Base-by-base conservation (phyloP, 1,140 invertebrate species). In the Zaprionus inermis region DNA sequence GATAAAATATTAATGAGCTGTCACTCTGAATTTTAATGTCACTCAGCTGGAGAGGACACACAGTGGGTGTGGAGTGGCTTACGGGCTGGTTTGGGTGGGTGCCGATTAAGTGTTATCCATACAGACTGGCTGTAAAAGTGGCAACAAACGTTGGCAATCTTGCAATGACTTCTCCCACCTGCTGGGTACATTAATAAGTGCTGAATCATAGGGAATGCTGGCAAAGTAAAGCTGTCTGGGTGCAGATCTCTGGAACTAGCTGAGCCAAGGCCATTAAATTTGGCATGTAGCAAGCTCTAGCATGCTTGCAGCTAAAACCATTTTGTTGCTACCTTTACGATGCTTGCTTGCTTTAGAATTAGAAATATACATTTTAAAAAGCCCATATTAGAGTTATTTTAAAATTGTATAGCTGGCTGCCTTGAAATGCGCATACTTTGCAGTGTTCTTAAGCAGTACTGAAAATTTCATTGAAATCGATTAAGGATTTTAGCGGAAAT, bases 1-100 rank as follows among this genome's bases (percentile, higher is more conserved):
- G 44, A 79, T 81, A 68, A 81, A 78, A 78, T 80, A 78, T 81
- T 81, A 81, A 81, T 74, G 79, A 76, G 73, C 61, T 67, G 59
- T 65, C 67, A 32, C 44, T 18, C 14, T 59, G 59, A 58, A 52
- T 60, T 41, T 69, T 60, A 59, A 52, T 57, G 52, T 57, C 30
- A 34, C 18, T 28, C 61, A 55, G 49, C 28, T 30, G 51, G 20
- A 55, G 38, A 41, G 36, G 14, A 24, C n/a, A n/a, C 10, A 14
- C 38, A 68, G 44, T 14, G 38, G 7, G 30, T 12, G 14, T 14
- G 44, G 20, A 22, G 44, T 44, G n/a, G n/a, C 32, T 6, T 28
- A 6, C 28, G 6, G 30, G 30, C 0, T 32, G 30, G 2, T 2
- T 10, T 32, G 7, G n/a, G n/a, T n/a, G n/a, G n/a, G n/a, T n/a